Evolutionary conservation across 2,888 invertebrate species (phyloP).

Genomic region (Brachyptera risi): DNA sequence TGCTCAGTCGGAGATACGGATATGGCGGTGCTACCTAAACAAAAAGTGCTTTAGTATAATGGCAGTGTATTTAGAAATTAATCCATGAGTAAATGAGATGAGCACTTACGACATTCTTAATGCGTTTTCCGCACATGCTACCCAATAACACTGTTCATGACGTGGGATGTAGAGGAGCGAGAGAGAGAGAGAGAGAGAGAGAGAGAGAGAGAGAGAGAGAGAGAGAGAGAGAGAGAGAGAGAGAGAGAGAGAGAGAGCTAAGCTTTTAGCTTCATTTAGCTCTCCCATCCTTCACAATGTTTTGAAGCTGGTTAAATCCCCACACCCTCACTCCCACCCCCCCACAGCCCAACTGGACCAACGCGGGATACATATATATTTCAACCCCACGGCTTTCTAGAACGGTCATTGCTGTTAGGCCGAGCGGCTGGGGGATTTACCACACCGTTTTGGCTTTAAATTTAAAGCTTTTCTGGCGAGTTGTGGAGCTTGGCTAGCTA

Average conservation of each 20-base stretch:
- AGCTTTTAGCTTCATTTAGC: slow-evolving; percentile 29
- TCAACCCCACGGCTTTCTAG: not conserved
- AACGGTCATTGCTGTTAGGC: slow-evolving; percentile 19
- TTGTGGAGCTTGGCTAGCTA: not conserved
- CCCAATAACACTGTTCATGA: slow-evolving; percentile 10
- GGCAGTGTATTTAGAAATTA: slow-evolving; percentile 20
- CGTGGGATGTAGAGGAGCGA: too few species aligned
- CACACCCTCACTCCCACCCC: too few species aligned
- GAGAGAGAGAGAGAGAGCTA: too few species aligned
- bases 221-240: too few species aligned
- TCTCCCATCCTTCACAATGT: slow-evolving; percentile 27
- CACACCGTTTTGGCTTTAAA: slow-evolving; percentile 28
- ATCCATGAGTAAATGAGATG: not conserved
- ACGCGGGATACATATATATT: too few species aligned
- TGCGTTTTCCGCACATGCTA: slow-evolving; percentile 8
- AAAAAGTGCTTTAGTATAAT: slow-evolving; percentile 10
- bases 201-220: too few species aligned
- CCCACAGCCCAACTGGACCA: too few species aligned
- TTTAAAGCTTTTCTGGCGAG: slow-evolving; percentile 25
- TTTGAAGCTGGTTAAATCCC: slow-evolving; percentile 23
- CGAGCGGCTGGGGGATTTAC: slow-evolving; percentile 27
- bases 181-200: too few species aligned
- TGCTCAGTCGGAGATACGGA: too few species aligned
- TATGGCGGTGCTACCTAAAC: too few species aligned
- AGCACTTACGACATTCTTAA: slow-evolving; percentile 13